Evolutionary conservation across 1,140 invertebrate genomes (phyloP), one percentile per base, ranked within the genome.

Genomic region (Acromyrmex heyeri): DNA sequence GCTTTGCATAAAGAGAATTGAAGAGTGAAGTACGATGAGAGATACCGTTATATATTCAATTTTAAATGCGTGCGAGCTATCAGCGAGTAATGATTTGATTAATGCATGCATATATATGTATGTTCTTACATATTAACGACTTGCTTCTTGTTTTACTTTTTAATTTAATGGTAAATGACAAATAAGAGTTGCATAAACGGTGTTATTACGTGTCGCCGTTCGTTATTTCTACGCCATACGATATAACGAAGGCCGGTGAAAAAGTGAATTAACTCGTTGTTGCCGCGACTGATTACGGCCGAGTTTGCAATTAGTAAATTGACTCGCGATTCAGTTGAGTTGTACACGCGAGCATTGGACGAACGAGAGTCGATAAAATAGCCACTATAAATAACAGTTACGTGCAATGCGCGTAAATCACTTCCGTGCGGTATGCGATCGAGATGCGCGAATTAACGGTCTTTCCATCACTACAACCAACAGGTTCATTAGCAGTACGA

Each of bases 241-340:
- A 34, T 72, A 16, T 57, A 82, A 82, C 38, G 67, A 59, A 59
- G 53, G 21, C 30, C 24, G 53, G 14, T 38, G 38, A 61, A 61
- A 61, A 75, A 75, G 69, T 61, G 79, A 83, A 83, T 83, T 75
- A 83, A 50, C 79, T 72, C 69, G 55, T 83, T 73, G 69, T 73
- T 73, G n/a, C 67, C 55, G 53, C n/a, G 77, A 48, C 67, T 83
- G 79, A 83, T 83, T 73, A 62, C 55, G 38, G 69, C 27, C 69
- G 55, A 61, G 79, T 62, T 57, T 14, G 79, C 79, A 83, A 83
- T 83, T 83, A 83, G 79, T 61, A 83, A 83, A 83, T 73, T 83
- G 57, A 83, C 69, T 73, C 65, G 79, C 27, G 76, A 77, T 30
- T 79, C 62, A 8, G 18, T 79, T 30, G 10, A 18, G 44, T 30